A percentile compares a stretch with the other conserved stretches of the same genome.
These are phyloP conservation scores for Mizuhopecten yessoensis DNA, from an alignment of 1,140 invertebrate species.

Conservation along the genomic window DNA sequence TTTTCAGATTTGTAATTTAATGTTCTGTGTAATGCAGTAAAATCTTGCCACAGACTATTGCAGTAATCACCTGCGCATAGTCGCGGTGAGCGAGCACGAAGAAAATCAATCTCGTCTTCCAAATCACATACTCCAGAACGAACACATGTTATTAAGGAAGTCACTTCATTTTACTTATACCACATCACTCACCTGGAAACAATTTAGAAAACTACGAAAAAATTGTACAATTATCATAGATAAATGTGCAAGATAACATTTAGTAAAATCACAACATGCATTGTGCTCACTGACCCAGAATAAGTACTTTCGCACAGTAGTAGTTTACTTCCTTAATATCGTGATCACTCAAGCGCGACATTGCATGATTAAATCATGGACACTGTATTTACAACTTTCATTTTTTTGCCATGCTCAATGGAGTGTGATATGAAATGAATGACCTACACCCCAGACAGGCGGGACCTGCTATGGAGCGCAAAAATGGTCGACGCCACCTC, in stretches of 20 bases:
- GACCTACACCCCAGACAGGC: slow-evolving; percentile 21
- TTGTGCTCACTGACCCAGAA: not conserved
- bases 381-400: slow-evolving; percentile 7
- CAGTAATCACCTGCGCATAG: slow-evolving; percentile 1
- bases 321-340: slow-evolving; percentile 14
- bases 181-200: not conserved
- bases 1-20: not conserved
- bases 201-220: slow-evolving; percentile 3
- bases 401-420: slow-evolving; percentile 32
- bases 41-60: not conserved
- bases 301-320: slow-evolving; percentile 32
- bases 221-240: not conserved
- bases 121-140: not conserved
- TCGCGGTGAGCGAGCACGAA: not conserved
- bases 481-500: slow-evolving; percentile 36
- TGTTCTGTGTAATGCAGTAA: not conserved
- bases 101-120: not conserved
- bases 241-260: not conserved
- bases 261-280: slow-evolving; percentile 23
- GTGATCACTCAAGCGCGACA: not conserved
- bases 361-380: not conserved
- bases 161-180: slow-evolving; percentile 9
- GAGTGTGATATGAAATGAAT: slow-evolving; percentile 31
- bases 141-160: not conserved
- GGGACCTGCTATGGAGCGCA: not conserved